Evolutionary conservation across 1,140 invertebrate species (phyloP).

Genomic region (Bombus consobrinus): DNA sequence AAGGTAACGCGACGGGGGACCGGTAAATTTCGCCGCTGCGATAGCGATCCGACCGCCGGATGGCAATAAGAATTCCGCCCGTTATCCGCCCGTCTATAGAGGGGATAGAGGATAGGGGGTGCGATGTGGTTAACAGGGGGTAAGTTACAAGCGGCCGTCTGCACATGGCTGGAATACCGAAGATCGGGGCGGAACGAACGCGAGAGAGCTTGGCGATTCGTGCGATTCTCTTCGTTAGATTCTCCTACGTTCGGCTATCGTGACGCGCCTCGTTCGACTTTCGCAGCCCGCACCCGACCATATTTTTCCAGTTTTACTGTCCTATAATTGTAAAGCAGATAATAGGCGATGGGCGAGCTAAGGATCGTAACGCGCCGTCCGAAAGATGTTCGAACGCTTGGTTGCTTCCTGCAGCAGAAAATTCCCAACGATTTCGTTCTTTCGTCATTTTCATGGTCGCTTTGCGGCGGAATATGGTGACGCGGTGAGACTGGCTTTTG

Average conservation of each 20-base stretch:
- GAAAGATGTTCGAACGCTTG: too few relatives aligned
- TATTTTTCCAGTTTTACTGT: too few relatives aligned
- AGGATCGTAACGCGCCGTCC: too few relatives aligned
- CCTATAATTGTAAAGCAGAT: too few relatives aligned
- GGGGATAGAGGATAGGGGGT: not conserved
- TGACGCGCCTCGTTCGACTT: too few relatives aligned
- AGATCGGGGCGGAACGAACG: not conserved
- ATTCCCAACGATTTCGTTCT: too few relatives aligned
- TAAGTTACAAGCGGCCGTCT: not conserved
- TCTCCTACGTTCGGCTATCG: too few relatives aligned
- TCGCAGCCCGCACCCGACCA: rapidly evolving
- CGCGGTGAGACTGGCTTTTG: too few relatives aligned
- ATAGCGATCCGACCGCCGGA: conserved; percentile 20
- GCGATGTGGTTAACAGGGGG: not conserved
- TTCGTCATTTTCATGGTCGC: too few relatives aligned
- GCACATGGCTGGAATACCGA: not conserved
- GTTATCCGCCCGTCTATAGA: conserved; percentile 16
- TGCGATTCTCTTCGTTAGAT: not conserved
- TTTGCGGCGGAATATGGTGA: too few relatives aligned
- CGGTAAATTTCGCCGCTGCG: conserved; percentile 40
- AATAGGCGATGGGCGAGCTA: too few relatives aligned
- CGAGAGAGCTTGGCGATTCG: not conserved
- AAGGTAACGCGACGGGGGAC: conserved; percentile 43
- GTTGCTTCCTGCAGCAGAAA: too few relatives aligned
- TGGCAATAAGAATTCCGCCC: conserved; percentile 41